These are phyloP conservation scores for Oncorhynchus mykiss DNA, from an alignment of 2,113 vertebrate species.

Conservation along the genomic window DNA sequence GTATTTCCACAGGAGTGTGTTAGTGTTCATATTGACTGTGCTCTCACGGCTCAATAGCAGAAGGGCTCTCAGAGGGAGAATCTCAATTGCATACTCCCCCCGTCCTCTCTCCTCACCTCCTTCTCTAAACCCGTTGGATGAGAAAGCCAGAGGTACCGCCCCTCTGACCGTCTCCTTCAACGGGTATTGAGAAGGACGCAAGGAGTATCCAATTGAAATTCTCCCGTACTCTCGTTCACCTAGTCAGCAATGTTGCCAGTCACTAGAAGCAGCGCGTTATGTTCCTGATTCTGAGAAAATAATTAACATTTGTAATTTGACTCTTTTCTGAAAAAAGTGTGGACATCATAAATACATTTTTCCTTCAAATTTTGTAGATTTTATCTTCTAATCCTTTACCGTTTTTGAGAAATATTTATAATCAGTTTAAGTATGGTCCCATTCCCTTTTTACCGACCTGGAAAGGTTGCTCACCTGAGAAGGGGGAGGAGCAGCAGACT, in stretches of 20 bases:
- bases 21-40: conserved; percentile 83
- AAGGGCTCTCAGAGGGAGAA: conserved; percentile 29
- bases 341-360: not conserved
- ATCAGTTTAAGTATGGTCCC: not conserved
- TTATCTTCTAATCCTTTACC: no score
- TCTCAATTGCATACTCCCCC: no score
- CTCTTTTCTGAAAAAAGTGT: not conserved
- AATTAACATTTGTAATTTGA: not conserved
- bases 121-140: no score
- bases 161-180: no score
- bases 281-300: not conserved
- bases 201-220: no score
- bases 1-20: conserved; percentile 79
- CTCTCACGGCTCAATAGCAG: conserved; percentile 60
- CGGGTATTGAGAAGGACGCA: no score
- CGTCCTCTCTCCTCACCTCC: no score
- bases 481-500: not conserved
- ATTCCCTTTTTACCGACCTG: not conserved
- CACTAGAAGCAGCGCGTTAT: not conserved
- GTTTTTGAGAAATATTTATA: not conserved
- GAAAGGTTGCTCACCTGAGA: not conserved
- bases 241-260: conserved; percentile 35
- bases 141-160: no score
- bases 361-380: not conserved
- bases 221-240: conserved; percentile 1